Conservation (phyloP, 2,113 vertebrate species). For the Triplophysa dalaica region DNA sequence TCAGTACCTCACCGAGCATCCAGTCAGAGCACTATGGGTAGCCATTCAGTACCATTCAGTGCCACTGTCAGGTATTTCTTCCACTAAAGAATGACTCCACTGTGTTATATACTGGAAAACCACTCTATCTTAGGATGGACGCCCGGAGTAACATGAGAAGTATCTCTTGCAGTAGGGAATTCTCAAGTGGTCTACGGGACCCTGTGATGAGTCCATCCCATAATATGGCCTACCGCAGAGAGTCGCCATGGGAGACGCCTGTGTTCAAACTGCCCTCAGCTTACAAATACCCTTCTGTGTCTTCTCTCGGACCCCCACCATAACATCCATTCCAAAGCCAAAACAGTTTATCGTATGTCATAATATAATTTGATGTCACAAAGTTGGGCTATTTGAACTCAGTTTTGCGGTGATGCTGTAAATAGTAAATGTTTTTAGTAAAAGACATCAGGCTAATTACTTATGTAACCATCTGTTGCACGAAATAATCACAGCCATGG, state of each 20-base stretch:
- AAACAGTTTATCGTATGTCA: conserved; percentile 18
- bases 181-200: conserved; percentile 54
- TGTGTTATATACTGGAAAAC: background rate
- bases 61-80: conserved; percentile 74
- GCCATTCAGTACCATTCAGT: conserved; percentile 51
- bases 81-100: background rate
- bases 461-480: background rate
- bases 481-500: background rate
- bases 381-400: conserved; percentile 32
- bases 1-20: conserved; percentile 63
- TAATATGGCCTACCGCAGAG: conserved; percentile 45
- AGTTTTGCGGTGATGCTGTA: conserved; percentile 15
- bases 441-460: background rate
- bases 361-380: conserved; percentile 33
- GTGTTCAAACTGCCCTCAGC: conserved; percentile 60
- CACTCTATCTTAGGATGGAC: background rate
- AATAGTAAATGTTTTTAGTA: background rate
- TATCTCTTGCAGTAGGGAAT: conserved; percentile 36
- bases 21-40: conserved; percentile 62
- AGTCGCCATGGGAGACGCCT: conserved; percentile 61
- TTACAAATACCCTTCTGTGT: conserved; percentile 61
- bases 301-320: conserved; percentile 54
- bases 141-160: background rate
- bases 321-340: conserved; percentile 16
- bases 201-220: conserved; percentile 48